Percentiles rank a stretch among this genome's conserved stretches.
phyloP scores from a whole-genome alignment of 2,888 invertebrate genomes.

The Tricholauxania praeusta region DNA sequence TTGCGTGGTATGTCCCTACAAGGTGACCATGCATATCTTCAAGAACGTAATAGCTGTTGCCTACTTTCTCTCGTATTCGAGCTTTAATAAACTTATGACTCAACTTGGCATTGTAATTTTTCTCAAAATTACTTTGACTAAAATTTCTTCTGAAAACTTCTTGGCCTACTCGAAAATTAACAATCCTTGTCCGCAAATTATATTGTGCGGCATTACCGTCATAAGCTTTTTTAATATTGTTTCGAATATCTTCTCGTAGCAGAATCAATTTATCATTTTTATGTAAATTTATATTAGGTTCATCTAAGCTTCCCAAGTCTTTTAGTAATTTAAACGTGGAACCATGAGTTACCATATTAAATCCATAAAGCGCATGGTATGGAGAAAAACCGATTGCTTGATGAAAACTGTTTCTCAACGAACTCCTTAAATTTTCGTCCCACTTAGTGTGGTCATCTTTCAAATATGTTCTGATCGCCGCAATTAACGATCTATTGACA shows the following conservation, averaged over 20 bases:
- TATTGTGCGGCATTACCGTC: background rate
- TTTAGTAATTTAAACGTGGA: background rate
- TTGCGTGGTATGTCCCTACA: background rate
- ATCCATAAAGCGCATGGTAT: conserved; percentile 13
- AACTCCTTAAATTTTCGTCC: background rate
- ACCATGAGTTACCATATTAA: conserved; percentile 16
- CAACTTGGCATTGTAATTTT: background rate
- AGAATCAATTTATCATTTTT: background rate
- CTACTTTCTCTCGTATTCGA: background rate
- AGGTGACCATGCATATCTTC: background rate
- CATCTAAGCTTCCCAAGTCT: background rate
- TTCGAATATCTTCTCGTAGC: background rate
- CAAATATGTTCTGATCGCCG: conserved; percentile 47
- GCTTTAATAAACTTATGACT: background rate
- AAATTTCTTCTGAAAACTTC: conserved; percentile 1
- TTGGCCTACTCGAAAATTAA: background rate
- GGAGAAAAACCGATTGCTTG: conserved; percentile 3
- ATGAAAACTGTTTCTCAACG: background rate
- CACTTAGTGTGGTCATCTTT: conserved; percentile 33
- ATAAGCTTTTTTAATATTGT: conserved; percentile 27
- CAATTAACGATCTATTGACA: conserved; percentile 53
- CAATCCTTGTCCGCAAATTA: background rate
- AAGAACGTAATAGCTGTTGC: background rate
- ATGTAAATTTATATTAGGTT: background rate
- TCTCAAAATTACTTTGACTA: background rate